Conservation (phyloP, 2,888 invertebrate genomes). For the Erebia aethiops region DNA sequence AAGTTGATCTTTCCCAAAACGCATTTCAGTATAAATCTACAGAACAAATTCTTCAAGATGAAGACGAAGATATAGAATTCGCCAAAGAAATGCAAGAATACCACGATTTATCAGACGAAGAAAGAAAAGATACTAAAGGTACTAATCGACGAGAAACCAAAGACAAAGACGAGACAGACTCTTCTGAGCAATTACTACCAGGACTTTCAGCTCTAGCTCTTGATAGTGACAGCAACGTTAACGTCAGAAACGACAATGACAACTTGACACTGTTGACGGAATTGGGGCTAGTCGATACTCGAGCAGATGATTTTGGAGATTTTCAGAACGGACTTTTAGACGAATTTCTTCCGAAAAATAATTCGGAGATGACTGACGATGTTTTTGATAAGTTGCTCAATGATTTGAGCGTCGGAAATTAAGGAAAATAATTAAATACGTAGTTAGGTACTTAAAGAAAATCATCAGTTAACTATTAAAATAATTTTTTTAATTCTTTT, state of each 20-base stretch:
- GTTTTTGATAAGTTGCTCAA: conserved; percentile 72
- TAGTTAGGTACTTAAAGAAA: too few species aligned
- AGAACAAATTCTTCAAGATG: conserved; percentile 73
- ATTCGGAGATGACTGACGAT: conserved; percentile 58
- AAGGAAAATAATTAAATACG: conserved; percentile 29
- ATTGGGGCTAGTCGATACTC: conserved; percentile 81
- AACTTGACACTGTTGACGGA: conserved; percentile 80
- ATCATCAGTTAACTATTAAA: too few species aligned
- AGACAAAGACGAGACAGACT: conserved; percentile 64
- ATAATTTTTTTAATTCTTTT: not conserved
- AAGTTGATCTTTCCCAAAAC: conserved; percentile 95
- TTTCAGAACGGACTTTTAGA: conserved; percentile 72
- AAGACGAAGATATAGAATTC: conserved; percentile 82
- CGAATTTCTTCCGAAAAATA: conserved; percentile 55
- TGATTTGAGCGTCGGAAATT: conserved; percentile 64
- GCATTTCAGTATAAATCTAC: conserved; percentile 95
- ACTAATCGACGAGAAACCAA: conserved; percentile 63
- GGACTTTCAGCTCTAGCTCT: conserved; percentile 61
- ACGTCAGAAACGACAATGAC: conserved; percentile 40
- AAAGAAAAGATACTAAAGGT: conserved; percentile 70
- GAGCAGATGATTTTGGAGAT: conserved; percentile 67
- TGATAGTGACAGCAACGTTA: conserved; percentile 58
- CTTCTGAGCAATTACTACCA: conserved; percentile 67
- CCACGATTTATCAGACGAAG: conserved; percentile 67
- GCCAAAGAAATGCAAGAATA: conserved; percentile 76